Percentiles rank a stretch among this genome's conserved stretches.
Evolutionary conservation across 2,113 vertebrate genomes (phyloP).

Genomic region (Atlantisia rogersi): DNA sequence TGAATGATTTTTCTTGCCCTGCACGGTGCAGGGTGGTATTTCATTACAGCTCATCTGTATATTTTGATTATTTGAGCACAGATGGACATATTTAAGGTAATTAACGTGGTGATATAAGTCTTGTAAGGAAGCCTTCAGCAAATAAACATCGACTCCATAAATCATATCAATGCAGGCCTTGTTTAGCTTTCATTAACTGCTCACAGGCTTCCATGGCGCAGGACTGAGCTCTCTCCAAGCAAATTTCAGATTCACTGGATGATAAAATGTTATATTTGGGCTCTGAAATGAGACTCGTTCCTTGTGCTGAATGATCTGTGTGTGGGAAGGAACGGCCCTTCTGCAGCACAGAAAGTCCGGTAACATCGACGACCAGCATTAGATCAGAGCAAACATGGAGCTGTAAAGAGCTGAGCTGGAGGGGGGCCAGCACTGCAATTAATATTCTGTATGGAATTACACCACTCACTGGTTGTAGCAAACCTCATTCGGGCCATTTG

Average conservation of each 20-base stretch:
- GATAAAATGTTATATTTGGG: not conserved
- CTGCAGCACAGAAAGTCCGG: not conserved
- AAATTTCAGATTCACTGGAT: not conserved
- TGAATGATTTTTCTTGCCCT: conserved; percentile 2
- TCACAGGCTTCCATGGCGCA: not conserved
- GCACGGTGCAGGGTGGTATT: not conserved
- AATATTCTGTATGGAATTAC: not conserved
- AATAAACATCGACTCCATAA: conserved; percentile 8
- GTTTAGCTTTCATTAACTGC: conserved; percentile 19
- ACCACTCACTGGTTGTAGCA: not conserved
- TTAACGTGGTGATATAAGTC: not conserved
- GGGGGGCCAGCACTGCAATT: not conserved
- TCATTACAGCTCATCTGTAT: not conserved
- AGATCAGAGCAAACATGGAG: not conserved
- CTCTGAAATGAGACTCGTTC: not conserved
- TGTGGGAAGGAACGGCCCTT: not conserved
- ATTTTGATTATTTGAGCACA: conserved; percentile 21
- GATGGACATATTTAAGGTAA: not conserved
- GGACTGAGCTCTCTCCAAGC: not conserved
- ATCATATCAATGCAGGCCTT: not conserved
- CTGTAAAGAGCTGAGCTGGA: not conserved
- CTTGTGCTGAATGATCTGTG: not conserved
- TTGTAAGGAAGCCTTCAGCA: conserved; percentile 16
- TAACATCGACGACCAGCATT: not conserved
- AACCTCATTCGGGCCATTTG: not conserved